Evolutionary conservation across 2,888 invertebrate genomes (phyloP).

Genomic region (Nycteola revayana): DNA sequence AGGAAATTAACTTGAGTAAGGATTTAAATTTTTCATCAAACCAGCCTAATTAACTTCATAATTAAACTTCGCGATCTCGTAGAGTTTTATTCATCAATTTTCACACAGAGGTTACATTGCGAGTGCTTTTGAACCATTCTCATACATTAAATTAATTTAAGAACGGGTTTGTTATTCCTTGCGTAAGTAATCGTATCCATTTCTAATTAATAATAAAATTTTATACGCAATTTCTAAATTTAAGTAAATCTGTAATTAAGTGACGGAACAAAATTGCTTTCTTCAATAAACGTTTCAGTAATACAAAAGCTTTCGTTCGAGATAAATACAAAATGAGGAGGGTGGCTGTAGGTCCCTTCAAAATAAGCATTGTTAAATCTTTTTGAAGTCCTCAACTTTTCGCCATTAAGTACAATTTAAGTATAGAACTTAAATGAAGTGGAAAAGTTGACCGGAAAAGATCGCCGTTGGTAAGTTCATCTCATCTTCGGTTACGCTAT

Average conservation of each 20-base stretch:
- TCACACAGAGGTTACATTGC: constrained; percentile 28
- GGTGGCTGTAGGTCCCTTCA: constrained; percentile 56
- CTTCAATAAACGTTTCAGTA: constrained; percentile 37
- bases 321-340: constrained; percentile 58
- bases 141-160: constrained; percentile 17
- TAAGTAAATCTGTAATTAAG: constrained; percentile 30
- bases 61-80: constrained; percentile 69
- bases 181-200: constrained; percentile 16
- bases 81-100: constrained; percentile 60
- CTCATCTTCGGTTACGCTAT: constrained; percentile 32
- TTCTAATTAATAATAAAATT: constrained; percentile 25
- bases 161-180: constrained; percentile 20
- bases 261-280: constrained; percentile 35
- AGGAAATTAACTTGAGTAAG: constrained; percentile 72
- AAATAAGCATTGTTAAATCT: constrained; percentile 80
- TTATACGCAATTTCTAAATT: constrained; percentile 24
- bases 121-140: constrained; percentile 35
- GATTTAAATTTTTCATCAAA: constrained; percentile 77
- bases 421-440: constrained; percentile 80
- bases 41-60: constrained; percentile 75
- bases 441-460: constrained; percentile 73
- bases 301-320: constrained; percentile 49
- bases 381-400: constrained; percentile 73
- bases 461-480: constrained; percentile 42
- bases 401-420: constrained; percentile 76